Evolutionary conservation across 2,113 vertebrate genomes (phyloP).

Genomic region (Passerina amoena): DNA sequence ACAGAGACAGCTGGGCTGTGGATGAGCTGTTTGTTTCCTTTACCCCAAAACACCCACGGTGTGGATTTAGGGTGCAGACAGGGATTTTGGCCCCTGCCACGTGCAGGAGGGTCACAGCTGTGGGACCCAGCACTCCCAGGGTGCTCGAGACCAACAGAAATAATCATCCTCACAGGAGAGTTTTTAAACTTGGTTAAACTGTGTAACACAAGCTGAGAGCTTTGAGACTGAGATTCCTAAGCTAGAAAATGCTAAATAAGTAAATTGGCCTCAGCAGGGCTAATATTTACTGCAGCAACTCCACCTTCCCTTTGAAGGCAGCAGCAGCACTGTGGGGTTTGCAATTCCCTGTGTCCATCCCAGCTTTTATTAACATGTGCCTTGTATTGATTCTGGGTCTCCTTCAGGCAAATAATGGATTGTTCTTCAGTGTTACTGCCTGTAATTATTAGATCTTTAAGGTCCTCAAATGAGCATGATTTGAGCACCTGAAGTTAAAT

Average conservation of each 20-base stretch:
- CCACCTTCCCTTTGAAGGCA: rapidly evolving
- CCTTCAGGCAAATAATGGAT: neutral
- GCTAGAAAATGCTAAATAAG: neutral
- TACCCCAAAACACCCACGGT: rapidly evolving
- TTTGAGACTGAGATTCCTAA: neutral
- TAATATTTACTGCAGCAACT: neutral
- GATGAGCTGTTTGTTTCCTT: neutral
- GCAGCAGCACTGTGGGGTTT: neutral
- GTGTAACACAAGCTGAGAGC: neutral
- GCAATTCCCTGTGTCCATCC: neutral
- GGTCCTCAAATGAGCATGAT: neutral
- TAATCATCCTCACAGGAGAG: neutral
- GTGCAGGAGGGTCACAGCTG: rapidly evolving
- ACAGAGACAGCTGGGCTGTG: neutral
- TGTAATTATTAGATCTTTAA: neutral
- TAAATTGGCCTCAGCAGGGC: rapidly evolving
- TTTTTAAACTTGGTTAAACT: neutral
- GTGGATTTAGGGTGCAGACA: rapidly evolving
- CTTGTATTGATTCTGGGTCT: neutral
- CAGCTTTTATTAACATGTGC: neutral
- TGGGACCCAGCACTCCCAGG: neutral
- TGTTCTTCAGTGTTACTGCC: neutral
- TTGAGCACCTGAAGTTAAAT: neutral
- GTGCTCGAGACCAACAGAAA: neutral
- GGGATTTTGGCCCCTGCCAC: neutral